phyloP scores from a whole-genome alignment of 2,797 vertebrate genomes.

The Girardinus metallicus region DNA sequence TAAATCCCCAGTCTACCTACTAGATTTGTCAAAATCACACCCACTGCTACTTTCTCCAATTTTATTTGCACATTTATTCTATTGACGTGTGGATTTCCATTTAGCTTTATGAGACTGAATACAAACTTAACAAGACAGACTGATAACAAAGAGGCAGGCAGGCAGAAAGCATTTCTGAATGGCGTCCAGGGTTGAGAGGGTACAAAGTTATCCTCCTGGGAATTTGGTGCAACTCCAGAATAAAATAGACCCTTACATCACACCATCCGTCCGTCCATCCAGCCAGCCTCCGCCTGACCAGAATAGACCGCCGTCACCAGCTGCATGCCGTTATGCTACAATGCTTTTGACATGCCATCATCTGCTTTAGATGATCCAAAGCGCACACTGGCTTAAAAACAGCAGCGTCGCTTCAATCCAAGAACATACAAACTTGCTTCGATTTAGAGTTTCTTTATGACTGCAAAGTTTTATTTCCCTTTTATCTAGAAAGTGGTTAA shows the following conservation, averaged over 20 bases:
- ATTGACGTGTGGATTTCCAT: constrained; percentile 10
- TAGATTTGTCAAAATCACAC: constrained; percentile 39
- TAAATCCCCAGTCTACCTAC: neutral
- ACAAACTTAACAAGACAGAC: constrained; percentile 15
- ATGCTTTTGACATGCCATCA: constrained; percentile 22
- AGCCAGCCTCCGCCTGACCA: constrained; percentile 59
- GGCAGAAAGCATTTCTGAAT: constrained; percentile 45
- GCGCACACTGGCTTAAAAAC: neutral
- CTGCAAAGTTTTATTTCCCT: neutral
- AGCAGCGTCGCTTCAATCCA: neutral
- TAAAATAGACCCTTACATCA: constrained; percentile 81
- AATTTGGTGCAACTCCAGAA: constrained; percentile 55
- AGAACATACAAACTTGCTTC: neutral
- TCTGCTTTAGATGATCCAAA: constrained; percentile 38
- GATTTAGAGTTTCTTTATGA: neutral
- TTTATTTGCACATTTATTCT: neutral
- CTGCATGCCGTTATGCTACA: constrained; percentile 60
- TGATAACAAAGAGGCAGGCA: constrained; percentile 41
- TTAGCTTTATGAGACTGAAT: constrained; percentile 10
- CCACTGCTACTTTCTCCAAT: constrained; percentile 2
- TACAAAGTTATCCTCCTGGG: constrained; percentile 52
- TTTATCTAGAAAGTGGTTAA: neutral
- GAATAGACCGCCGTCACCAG: constrained; percentile 74
- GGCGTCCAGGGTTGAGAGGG: constrained; percentile 51
- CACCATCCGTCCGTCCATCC: constrained; percentile 58